phyloP scores from a whole-genome alignment of 2,797 vertebrate species.

The Thamnophis elegans region DNA sequence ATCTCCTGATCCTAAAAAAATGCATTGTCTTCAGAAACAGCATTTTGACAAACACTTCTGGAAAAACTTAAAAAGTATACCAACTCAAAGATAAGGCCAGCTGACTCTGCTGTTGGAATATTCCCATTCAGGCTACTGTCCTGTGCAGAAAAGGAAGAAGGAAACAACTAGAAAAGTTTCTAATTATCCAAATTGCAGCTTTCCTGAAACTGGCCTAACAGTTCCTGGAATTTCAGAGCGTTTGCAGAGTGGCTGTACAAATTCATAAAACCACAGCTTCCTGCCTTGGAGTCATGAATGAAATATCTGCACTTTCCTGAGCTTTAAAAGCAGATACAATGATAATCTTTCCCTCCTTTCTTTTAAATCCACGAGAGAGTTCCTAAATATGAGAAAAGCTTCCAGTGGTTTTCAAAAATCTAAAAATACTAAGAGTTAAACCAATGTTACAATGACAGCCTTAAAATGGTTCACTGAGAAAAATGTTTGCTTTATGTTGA shows the following conservation, averaged over 20 bases:
- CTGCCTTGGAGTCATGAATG: not conserved
- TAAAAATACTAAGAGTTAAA: not conserved
- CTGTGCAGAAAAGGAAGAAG: not conserved
- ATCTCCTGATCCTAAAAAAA: not conserved
- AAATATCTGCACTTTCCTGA: not conserved
- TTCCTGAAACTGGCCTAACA: not conserved
- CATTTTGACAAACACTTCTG: not conserved
- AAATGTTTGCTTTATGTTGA: not conserved
- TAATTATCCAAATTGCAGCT: not conserved
- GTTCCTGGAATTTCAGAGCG: not conserved
- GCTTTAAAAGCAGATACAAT: not conserved
- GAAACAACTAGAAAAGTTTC: not conserved
- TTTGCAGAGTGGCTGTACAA: not conserved
- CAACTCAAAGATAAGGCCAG: not conserved
- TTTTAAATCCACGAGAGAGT: not conserved
- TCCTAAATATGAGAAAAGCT: not conserved
- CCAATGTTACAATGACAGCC: not conserved
- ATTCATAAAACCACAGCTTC: not conserved
- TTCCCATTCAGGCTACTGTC: not conserved
- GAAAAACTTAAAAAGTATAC: not conserved
- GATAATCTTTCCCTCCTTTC: not conserved
- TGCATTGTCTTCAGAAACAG: not conserved
- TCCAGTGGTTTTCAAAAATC: not conserved
- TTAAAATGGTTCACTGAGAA: not conserved
- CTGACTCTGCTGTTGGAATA: not conserved